A percentile compares a stretch with the other conserved stretches of the same genome.
These are phyloP conservation scores for Monopterus albus DNA, from an alignment of 2,113 vertebrate genomes.

Conservation along the genomic window DNA sequence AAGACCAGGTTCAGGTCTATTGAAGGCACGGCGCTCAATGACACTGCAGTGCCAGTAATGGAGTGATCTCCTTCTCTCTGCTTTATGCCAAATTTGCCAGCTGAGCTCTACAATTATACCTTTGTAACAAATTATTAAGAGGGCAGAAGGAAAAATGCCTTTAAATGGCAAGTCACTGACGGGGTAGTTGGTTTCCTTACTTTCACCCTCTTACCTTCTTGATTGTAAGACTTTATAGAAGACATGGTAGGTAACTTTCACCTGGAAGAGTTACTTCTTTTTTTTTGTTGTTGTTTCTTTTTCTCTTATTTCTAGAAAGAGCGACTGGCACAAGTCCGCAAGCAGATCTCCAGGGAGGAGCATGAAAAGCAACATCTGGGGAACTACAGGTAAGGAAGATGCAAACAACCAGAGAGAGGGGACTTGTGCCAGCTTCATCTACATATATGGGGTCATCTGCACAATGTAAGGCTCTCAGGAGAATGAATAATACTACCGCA, in stretches of 20 bases:
- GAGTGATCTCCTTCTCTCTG: conserved; percentile 50
- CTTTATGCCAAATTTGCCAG: conserved; percentile 57
- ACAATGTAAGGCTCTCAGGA: conserved; percentile 39
- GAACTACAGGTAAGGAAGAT: conserved; percentile 91
- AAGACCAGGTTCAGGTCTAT: conserved; percentile 43
- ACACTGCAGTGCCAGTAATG: conserved; percentile 30
- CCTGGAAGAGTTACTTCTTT: conserved; percentile 15
- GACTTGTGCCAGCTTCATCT: conserved; percentile 38
- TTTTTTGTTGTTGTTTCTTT: conserved; percentile 1
- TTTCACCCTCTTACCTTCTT: neutral
- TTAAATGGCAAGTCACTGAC: conserved; percentile 57
- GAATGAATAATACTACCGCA: conserved; percentile 42
- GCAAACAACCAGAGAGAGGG: conserved; percentile 1
- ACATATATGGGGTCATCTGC: conserved; percentile 62
- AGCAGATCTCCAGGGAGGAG: conserved; percentile 94
- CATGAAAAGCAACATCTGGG: conserved; percentile 97
- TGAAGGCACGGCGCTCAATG: conserved; percentile 39
- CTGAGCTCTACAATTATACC: conserved; percentile 68
- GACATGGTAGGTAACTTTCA: conserved; percentile 3
- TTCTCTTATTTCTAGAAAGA: conserved; percentile 88
- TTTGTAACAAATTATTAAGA: conserved; percentile 63
- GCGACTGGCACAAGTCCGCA: conserved; percentile 93
- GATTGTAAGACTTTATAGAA: conserved; percentile 33
- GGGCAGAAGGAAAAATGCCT: conserved; percentile 48
- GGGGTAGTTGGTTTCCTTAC: conserved; percentile 9